Evolutionary conservation across 1,140 invertebrate genomes (phyloP), one percentile per base, ranked within the genome.

Genomic region (Leucophenga varia): DNA sequence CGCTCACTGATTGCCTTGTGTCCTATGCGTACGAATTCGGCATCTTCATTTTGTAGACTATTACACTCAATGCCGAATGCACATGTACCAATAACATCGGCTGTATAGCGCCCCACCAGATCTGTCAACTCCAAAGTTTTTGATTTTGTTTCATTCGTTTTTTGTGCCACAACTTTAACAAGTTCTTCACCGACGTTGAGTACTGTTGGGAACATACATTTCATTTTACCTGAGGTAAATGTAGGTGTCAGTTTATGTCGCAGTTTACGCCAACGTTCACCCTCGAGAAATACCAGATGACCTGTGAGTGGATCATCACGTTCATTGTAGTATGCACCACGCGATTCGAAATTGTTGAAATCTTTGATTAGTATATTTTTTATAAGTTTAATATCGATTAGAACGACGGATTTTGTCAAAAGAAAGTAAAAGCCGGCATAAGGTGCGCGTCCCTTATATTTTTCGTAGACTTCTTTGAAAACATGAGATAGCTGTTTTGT

Each of bases 171-270:
- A 2, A 57, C 25, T 19, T 19, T 13, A 32, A 76, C 65, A 51
- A 75, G 64, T 19, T 53, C 49, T 6, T 64, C 52, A 13, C 74
- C 71, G 52, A 74, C 72, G 2, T 71, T 64, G 17, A 68, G 69
- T 17, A 79, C 75, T 6, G 74, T 69, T 28, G 64, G 55, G 54
- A 76, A 79, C 77, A 79, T 79, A 10, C 57, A 74, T 55, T 79
- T 82, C 50, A 85, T 75, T 68, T 84, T 85, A 4, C 77, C 77
- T 0, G 79, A 79, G 28, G 81, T 84, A 60, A 85, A 85, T 6
- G 79, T 79, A 4, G 82, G 81, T 34, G 79, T 81, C 25, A 84
- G 75, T 47, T 83, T 79, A 10, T 74, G 65, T 43, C 83, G 64
- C 21, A 84, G 74, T 19, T 77, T 58, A 47, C 76, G 77, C 84